Base-by-base conservation (phyloP, 2,888 invertebrate genomes). In the Amphipyra tragopoginis region DNA sequence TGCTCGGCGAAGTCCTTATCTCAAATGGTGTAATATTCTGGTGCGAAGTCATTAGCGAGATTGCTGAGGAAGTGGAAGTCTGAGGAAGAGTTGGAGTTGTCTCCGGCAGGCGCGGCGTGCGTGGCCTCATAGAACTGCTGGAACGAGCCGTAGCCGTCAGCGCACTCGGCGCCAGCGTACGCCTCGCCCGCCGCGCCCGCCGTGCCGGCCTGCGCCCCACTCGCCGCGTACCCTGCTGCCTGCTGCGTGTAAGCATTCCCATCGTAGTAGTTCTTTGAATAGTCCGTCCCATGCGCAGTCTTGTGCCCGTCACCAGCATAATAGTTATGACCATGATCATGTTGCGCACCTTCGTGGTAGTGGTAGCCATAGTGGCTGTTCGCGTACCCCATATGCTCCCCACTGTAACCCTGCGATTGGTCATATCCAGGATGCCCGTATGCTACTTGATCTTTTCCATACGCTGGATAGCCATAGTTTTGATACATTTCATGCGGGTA, bases 41-140 rank as follows among this genome's bases (percentile, higher is more conserved):
- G 98, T 15, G 97, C 98, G 89, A 98, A 98, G 89, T 98, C 98
- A 89, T 98, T 98, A 72, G 98, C 98, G 85, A 98, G 95, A 89
- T 98, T 98, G 92, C 98, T 98, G 71, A 98, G 96, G 90, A 98
- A 98, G 91, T 98, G 98, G 92, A 98, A 98, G 91, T 98, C 98
- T 34, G 98, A 98, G n/a, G 98, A 98, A 87, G 97, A 98, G 89
- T 98, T 98, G 80, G 97, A 98, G 91, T 98, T 98, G 82, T 98
- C 98, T 50, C 97, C 96, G 21, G 96, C 83, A 39, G 94, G 93
- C 5, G 95, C 87, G 58, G 94, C 92, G 83, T 95, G 94, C 62
- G 91, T 95, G 62, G 95, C 95, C 57, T 96, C 95, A 87, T 97
- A 97, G 88, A 96, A 97, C 85, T 97, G 97, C 75, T 96, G 96